Evolutionary conservation across 2,888 invertebrate genomes (phyloP).

Genomic region (Spisula subtruncata): DNA sequence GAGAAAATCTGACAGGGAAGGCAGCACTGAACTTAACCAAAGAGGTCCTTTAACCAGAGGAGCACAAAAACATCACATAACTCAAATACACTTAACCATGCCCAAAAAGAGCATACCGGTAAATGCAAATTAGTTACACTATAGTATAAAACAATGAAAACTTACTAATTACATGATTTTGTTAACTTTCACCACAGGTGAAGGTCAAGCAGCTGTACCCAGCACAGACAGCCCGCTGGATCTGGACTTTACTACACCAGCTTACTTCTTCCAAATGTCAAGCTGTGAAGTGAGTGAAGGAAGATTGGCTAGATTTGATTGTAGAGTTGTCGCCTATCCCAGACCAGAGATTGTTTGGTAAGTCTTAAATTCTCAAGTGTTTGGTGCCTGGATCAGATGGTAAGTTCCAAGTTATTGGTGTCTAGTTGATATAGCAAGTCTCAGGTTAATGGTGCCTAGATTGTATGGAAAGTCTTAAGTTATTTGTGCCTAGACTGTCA

Average conservation of each 20-base stretch:
- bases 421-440: no score
- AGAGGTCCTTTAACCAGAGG: no score
- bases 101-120: no score
- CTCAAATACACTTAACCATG: no score
- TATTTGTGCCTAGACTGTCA: no score
- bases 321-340: constrained; percentile 85
- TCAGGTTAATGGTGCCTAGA: background rate
- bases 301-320: constrained; percentile 84
- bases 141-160: no score
- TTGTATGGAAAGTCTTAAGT: background rate
- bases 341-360: constrained; percentile 86
- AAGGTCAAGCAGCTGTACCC: constrained; percentile 51
- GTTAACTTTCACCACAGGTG: constrained; percentile 33
- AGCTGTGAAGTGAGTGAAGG: constrained; percentile 83
- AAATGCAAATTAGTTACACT: no score
- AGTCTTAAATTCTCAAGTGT: constrained; percentile 30
- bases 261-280: constrained; percentile 82
- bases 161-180: no score
- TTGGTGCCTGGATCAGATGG: background rate
- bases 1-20: no score
- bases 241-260: constrained; percentile 78
- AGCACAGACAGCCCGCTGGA: constrained; percentile 71
- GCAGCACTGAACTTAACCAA: no score
- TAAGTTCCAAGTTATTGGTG: background rate
- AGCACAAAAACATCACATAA: no score